Percentiles rank a stretch among this genome's conserved stretches.
Conservation (phyloP, 2,888 invertebrate species). For the Ypsolopha scabrella region DNA sequence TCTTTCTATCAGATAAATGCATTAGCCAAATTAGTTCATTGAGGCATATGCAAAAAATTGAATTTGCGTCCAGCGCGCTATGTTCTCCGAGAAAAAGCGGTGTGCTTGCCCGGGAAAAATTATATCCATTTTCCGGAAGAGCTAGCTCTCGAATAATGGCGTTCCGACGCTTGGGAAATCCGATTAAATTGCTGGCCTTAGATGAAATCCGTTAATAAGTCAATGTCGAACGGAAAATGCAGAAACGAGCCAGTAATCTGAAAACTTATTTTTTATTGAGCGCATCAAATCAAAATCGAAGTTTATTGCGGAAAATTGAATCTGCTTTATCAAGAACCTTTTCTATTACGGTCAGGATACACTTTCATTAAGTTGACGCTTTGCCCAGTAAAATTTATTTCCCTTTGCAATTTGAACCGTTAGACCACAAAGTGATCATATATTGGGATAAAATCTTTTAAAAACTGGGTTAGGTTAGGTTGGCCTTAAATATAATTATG, state of each 20-base stretch:
- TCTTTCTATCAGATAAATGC: slow-evolving; percentile 29
- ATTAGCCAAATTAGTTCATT: slow-evolving; percentile 63
- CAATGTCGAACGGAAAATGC: slow-evolving; percentile 5
- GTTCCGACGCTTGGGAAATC: slow-evolving; percentile 42
- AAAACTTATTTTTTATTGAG: not conserved
- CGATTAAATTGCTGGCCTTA: slow-evolving; percentile 49
- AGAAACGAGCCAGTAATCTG: not conserved
- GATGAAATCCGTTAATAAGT: slow-evolving; percentile 37
- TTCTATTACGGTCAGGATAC: no score
- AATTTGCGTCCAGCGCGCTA: slow-evolving; percentile 54
- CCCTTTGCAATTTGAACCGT: no score
- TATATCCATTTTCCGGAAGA: slow-evolving; percentile 54
- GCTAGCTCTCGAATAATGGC: slow-evolving; percentile 39
- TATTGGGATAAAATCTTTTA: no score
- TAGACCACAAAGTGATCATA: no score
- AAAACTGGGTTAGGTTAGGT: no score
- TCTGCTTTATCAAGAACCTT: no score
- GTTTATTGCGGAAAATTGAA: no score
- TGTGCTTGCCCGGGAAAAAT: slow-evolving; percentile 40
- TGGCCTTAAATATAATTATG: no score
- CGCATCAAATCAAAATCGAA: no score
- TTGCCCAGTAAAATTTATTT: no score
- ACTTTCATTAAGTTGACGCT: no score
- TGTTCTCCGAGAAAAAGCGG: slow-evolving; percentile 36
- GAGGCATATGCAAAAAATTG: slow-evolving; percentile 61